A percentile compares a stretch with the other conserved stretches of the same genome.
phyloP scores from a whole-genome alignment of 2,113 vertebrate genomes.

The Galbula dea region DNA sequence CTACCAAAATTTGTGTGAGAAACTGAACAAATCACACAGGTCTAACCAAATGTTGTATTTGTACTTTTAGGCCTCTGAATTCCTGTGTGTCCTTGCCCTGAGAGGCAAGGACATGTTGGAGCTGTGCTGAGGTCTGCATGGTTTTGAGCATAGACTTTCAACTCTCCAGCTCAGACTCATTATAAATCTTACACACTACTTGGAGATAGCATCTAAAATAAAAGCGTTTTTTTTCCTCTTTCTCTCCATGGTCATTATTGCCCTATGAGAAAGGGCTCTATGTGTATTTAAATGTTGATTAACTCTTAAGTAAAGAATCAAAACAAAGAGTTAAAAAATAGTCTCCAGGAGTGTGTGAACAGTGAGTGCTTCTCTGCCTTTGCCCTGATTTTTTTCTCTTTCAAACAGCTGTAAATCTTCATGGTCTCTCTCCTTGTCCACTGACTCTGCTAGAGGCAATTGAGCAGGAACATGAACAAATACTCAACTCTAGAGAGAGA shows the following conservation, averaged over 20 bases:
- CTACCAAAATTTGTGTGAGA: neutral
- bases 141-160: neutral
- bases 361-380: neutral
- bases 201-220: conserved; percentile 1
- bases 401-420: neutral
- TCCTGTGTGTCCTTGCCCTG: neutral
- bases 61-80: neutral
- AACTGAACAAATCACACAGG: neutral
- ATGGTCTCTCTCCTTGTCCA: neutral
- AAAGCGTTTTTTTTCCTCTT: neutral
- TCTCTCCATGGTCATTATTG: neutral
- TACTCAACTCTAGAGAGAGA: neutral
- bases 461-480: neutral
- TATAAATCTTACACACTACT: neutral
- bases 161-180: neutral
- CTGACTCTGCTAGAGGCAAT: neutral
- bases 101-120: neutral
- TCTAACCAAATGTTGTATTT: neutral
- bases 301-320: conserved; percentile 48
- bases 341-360: neutral
- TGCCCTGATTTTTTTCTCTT: neutral
- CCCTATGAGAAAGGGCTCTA: neutral
- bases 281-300: conserved; percentile 7
- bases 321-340: conserved; percentile 18
- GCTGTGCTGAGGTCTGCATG: neutral